Conservation (phyloP, 2,113 vertebrate species). For the Isurus oxyrinchus region DNA sequence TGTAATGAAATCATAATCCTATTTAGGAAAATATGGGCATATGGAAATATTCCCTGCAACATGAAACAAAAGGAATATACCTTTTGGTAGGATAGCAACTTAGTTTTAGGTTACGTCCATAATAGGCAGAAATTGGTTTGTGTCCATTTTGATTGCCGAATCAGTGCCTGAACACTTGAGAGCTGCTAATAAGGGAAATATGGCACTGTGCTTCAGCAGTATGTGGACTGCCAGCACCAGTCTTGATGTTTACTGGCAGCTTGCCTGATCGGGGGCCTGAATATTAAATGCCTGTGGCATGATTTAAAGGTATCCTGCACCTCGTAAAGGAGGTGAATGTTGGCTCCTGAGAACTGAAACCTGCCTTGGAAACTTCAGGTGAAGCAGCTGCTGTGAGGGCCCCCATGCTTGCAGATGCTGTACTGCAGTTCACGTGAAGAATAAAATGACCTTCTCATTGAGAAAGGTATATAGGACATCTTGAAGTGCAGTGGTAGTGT, state of each 20-base stretch:
- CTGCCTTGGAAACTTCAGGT: background rate
- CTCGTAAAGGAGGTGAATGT: background rate
- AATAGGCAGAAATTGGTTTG: background rate
- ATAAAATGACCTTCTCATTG: too few relatives aligned
- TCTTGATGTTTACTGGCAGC: background rate
- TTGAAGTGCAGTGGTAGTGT: too few relatives aligned
- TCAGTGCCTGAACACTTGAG: background rate
- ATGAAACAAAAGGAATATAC: background rate
- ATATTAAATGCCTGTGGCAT: background rate
- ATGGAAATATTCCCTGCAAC: background rate
- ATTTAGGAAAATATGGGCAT: background rate
- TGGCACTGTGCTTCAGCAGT: background rate
- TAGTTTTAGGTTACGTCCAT: background rate
- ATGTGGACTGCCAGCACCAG: background rate
- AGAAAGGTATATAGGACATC: background rate
- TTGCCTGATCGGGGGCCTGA: background rate
- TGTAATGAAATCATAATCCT: background rate
- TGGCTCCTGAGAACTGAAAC: background rate
- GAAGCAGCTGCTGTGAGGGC: background rate
- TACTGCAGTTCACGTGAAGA: background rate
- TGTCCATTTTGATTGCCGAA: background rate
- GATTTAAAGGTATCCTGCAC: background rate
- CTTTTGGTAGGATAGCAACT: background rate
- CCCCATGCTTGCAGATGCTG: background rate
- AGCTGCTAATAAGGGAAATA: background rate